Percentiles rank a stretch among this genome's conserved stretches.
Evolutionary conservation across 2,888 invertebrate species (phyloP).

Genomic region (Stenurella melanura): DNA sequence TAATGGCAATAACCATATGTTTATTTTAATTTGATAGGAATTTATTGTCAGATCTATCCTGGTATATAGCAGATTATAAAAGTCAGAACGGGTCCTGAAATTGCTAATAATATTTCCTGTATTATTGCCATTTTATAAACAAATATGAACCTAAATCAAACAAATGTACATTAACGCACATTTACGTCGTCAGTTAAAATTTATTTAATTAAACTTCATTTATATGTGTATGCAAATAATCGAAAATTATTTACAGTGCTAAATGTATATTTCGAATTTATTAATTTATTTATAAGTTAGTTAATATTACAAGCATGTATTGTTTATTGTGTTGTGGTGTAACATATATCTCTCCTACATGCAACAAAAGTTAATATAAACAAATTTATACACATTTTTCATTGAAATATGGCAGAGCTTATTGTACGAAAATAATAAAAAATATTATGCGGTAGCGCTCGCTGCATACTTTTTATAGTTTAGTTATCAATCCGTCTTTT

Average conservation of each 20-base stretch:
- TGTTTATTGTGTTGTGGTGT: neutral
- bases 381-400: neutral
- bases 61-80: conserved; percentile 12
- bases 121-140: conserved; percentile 13
- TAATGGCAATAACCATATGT: too few relatives aligned
- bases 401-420: too few relatives aligned
- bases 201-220: neutral
- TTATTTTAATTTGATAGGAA: too few relatives aligned
- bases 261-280: neutral
- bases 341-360: too few relatives aligned
- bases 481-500: too few relatives aligned
- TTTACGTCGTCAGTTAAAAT: neutral
- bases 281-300: neutral
- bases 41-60: neutral
- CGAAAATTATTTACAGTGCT: neutral
- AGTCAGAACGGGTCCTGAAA: neutral
- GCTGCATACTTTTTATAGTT: too few relatives aligned
- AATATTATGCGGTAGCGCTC: neutral
- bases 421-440: neutral
- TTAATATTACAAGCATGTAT: neutral
- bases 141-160: conserved; percentile 8
- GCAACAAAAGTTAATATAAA: too few relatives aligned
- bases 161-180: neutral
- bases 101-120: conserved; percentile 3
- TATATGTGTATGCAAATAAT: neutral